phyloP scores from a whole-genome alignment of 2,113 vertebrate species.

The Neolamprologus tretocephalus region DNA sequence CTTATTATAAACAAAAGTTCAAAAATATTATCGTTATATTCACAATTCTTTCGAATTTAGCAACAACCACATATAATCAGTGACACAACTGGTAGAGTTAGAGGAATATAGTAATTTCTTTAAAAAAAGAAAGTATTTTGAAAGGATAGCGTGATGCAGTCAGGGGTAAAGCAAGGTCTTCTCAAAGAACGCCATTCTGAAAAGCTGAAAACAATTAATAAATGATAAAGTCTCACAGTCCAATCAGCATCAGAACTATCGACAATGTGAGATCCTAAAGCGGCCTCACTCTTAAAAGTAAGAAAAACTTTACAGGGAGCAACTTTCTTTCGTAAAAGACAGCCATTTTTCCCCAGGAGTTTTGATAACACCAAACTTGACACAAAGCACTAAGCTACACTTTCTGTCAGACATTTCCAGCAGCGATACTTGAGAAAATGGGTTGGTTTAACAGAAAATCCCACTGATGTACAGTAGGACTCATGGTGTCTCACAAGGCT shows the following conservation, averaged over 20 bases:
- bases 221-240: slow-evolving; percentile 2
- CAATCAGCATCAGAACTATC: not conserved
- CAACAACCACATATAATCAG: not conserved
- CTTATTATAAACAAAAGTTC: not conserved
- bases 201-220: slow-evolving; percentile 3
- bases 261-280: not conserved
- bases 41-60: not conserved
- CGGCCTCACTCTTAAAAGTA: not conserved
- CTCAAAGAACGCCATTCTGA: slow-evolving; percentile 1
- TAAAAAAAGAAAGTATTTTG: not conserved
- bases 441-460: not conserved
- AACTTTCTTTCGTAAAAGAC: not conserved
- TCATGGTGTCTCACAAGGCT: not conserved
- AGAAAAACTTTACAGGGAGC: not conserved
- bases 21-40: not conserved
- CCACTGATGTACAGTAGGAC: not conserved
- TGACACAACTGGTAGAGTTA: not conserved
- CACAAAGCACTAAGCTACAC: not conserved
- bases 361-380: not conserved
- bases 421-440: not conserved
- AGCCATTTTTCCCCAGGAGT: not conserved
- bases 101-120: not conserved
- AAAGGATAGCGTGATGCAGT: slow-evolving; percentile 5
- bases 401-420: not conserved
- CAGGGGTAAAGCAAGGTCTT: not conserved